These are phyloP conservation scores for Polymixis flavicincta DNA, from an alignment of 2,888 invertebrate genomes.

Conservation along the genomic window DNA sequence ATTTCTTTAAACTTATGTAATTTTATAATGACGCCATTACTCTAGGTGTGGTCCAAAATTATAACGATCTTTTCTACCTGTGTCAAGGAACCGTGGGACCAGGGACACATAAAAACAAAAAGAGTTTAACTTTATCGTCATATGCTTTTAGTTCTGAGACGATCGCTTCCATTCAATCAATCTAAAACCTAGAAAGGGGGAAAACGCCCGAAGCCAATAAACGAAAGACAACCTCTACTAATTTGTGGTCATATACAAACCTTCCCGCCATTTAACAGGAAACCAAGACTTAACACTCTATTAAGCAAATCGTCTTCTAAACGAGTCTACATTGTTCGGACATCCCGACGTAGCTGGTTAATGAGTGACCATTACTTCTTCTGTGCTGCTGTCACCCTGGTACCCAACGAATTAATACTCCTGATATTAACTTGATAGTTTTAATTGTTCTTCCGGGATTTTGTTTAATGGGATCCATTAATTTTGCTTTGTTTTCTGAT, in stretches of 20 bases:
- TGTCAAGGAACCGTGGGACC: conserved; percentile 45
- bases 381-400: conserved; percentile 67
- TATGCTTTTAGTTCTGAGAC: fast-evolving
- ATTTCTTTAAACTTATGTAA: conserved; percentile 19
- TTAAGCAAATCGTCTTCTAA: conserved; percentile 63
- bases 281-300: conserved; percentile 61
- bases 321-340: conserved; percentile 62
- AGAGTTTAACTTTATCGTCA: background rate
- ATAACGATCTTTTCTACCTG: conserved; percentile 38
- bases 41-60: conserved; percentile 42
- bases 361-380: conserved; percentile 73
- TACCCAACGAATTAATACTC: conserved; percentile 70
- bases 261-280: conserved; percentile 61
- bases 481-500: conserved; percentile 48
- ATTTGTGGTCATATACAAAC: conserved; percentile 58
- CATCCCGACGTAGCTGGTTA: conserved; percentile 56
- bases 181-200: background rate
- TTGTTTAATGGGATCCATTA: conserved; percentile 61
- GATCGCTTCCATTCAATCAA: conserved; percentile 3
- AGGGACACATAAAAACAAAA: conserved; percentile 46
- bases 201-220: conserved; percentile 7
- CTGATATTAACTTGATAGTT: conserved; percentile 67
- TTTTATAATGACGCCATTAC: conserved; percentile 39
- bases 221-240: conserved; percentile 29
- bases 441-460: conserved; percentile 65